Evolutionary conservation across 2,888 invertebrate species (phyloP).

Genomic region (Ethmia dodecea): DNA sequence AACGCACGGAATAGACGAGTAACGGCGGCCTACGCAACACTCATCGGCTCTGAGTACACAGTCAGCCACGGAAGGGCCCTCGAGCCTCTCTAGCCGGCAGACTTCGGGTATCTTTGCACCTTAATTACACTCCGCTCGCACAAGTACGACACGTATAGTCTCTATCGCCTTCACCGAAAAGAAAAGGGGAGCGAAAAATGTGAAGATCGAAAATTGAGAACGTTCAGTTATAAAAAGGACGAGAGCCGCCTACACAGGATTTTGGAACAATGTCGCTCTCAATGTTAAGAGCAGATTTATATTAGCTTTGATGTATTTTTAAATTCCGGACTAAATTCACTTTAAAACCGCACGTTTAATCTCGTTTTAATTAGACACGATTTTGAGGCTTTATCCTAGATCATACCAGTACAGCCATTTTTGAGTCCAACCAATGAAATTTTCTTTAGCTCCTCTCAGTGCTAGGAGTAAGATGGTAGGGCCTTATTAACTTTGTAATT

Average conservation of each 20-base stretch:
- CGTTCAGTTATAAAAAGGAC: conserved; percentile 36
- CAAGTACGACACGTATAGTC: conserved; percentile 62
- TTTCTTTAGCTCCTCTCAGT: conserved; percentile 20
- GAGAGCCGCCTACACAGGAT: conserved; percentile 39
- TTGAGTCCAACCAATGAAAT: conserved; percentile 3
- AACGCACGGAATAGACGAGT: conserved; percentile 51
- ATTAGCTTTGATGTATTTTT: conserved; percentile 40
- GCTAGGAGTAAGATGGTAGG: conserved; percentile 29
- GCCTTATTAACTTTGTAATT: conserved; percentile 40
- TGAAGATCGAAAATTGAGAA: conserved; percentile 41
- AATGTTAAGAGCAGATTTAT: conserved; percentile 30
- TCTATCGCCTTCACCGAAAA: conserved; percentile 47
- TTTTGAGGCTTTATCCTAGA: not conserved
- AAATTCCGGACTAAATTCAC: no score
- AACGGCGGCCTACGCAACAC: conserved; percentile 62
- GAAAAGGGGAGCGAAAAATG: conserved; percentile 40
- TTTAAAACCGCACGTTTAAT: no score
- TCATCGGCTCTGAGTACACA: conserved; percentile 62
- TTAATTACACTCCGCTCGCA: conserved; percentile 66
- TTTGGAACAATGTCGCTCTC: conserved; percentile 40
- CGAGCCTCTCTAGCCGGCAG: conserved; percentile 53
- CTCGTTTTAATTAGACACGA: no score
- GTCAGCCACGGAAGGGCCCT: conserved; percentile 61
- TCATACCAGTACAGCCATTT: not conserved
- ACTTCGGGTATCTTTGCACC: conserved; percentile 75